Percentiles rank a stretch among this genome's conserved stretches.
Conservation (phyloP, 2,797 vertebrate genomes). For the Philypnodon macrostomus region DNA sequence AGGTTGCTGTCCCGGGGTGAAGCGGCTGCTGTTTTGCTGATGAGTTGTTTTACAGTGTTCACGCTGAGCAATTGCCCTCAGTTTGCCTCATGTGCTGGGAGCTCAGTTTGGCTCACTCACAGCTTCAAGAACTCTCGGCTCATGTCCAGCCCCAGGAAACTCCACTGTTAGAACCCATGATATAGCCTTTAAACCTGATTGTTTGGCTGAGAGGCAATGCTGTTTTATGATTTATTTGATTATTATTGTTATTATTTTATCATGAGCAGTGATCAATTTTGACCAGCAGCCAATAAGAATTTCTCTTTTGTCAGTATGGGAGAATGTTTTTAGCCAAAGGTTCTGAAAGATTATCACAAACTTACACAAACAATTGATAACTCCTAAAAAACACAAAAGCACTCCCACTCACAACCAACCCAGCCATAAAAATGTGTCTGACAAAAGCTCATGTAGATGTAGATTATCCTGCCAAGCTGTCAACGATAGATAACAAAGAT, state of each 20-base stretch:
- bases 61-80: slow-evolving; percentile 64
- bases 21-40: slow-evolving; percentile 67
- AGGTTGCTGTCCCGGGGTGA: slow-evolving; percentile 55
- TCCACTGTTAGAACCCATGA: no score
- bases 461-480: slow-evolving; percentile 36
- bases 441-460: slow-evolving; percentile 17
- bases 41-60: slow-evolving; percentile 61
- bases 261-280: no score
- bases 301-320: no score
- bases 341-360: no score
- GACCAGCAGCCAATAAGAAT: no score
- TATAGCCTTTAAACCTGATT: no score
- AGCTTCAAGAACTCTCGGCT: slow-evolving; percentile 59
- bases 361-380: not conserved
- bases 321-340: no score
- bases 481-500: not conserved
- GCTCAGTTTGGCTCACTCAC: slow-evolving; percentile 42
- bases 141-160: slow-evolving; percentile 38
- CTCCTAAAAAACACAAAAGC: not conserved
- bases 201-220: no score
- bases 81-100: slow-evolving; percentile 58
- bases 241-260: no score
- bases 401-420: not conserved
- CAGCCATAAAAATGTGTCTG: slow-evolving; percentile 17
- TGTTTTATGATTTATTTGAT: no score